Evolutionary conservation across 2,113 vertebrate species (phyloP).

Genomic region (Pristiophorus japonicus): DNA sequence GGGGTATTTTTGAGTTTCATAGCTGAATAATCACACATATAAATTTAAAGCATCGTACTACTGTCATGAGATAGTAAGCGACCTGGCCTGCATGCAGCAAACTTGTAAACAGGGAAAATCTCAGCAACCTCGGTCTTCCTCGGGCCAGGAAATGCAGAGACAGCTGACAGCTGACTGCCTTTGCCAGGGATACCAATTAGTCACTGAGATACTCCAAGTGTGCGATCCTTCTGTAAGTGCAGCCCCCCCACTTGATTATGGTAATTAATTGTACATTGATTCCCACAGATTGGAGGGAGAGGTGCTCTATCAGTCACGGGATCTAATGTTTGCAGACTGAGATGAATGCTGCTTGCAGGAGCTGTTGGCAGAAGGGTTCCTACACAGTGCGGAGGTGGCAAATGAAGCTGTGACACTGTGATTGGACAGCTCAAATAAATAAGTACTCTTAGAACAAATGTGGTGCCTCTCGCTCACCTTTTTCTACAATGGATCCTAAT

Average conservation of each 20-base stretch:
- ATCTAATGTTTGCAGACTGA: slow-evolving; percentile 40
- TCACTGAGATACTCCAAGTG: slow-evolving; percentile 54
- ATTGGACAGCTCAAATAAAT: slow-evolving; percentile 37
- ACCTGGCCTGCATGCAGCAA: background rate
- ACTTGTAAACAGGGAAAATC: background rate
- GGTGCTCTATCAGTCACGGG: slow-evolving; percentile 45
- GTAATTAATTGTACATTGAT: slow-evolving; percentile 64
- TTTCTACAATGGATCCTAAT: background rate
- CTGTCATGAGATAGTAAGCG: background rate
- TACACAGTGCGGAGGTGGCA: background rate
- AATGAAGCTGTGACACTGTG: slow-evolving; percentile 31
- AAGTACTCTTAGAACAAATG: background rate
- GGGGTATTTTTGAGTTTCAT: background rate
- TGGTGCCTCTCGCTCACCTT: background rate
- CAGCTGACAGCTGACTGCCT: slow-evolving; percentile 48
- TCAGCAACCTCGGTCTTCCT: background rate
- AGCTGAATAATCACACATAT: background rate
- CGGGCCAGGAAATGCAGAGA: slow-evolving; percentile 29
- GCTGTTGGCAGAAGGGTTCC: slow-evolving; percentile 1
- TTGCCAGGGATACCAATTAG: slow-evolving; percentile 49
- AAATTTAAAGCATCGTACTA: background rate
- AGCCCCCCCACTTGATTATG: slow-evolving; percentile 50
- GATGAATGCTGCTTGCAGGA: slow-evolving; percentile 38
- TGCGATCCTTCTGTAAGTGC: slow-evolving; percentile 47
- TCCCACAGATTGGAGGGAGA: slow-evolving; percentile 49